Conservation (phyloP, 2,888 invertebrate species). For the Polydrusus cervinus region DNA sequence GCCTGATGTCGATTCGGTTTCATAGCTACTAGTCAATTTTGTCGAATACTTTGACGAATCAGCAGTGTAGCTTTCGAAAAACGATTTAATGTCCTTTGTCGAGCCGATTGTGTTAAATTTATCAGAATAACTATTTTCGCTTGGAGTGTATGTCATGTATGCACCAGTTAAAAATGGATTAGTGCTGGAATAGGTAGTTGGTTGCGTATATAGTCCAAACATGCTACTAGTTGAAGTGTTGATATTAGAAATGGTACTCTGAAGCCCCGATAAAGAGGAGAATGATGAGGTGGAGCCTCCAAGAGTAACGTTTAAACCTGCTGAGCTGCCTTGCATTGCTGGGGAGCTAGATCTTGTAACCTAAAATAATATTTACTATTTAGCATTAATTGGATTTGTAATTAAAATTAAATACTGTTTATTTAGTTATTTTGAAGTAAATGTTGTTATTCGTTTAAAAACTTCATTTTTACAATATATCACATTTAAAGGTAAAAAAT, state of each 20-base stretch:
- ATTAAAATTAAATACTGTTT: no score
- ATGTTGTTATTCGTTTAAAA: no score
- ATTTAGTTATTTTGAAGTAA: no score
- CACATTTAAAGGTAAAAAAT: no score
- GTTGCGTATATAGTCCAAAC: slow-evolving; percentile 64
- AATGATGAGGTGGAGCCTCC: slow-evolving; percentile 71
- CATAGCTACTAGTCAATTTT: slow-evolving; percentile 60
- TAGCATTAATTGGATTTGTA: no score
- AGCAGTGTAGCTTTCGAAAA: slow-evolving; percentile 65
- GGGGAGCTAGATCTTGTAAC: slow-evolving; percentile 68
- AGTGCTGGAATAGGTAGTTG: slow-evolving; percentile 72
- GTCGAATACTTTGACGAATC: slow-evolving; percentile 64
- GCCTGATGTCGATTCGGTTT: slow-evolving; percentile 56
- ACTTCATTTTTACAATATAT: no score
- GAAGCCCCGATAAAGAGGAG: slow-evolving; percentile 61
- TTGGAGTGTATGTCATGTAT: slow-evolving; percentile 68
- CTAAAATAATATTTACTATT: slow-evolving; percentile 22
- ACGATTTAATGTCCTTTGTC: slow-evolving; percentile 64
- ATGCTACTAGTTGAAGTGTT: slow-evolving; percentile 65
- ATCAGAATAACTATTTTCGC: slow-evolving; percentile 62
- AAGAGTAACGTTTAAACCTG: slow-evolving; percentile 77
- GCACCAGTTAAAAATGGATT: slow-evolving; percentile 76
- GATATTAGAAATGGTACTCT: slow-evolving; percentile 67
- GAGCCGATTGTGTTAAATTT: slow-evolving; percentile 69
- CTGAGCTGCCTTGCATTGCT: slow-evolving; percentile 75